Conservation (phyloP, 2,888 invertebrate genomes). For the Hemistola chrysoprasaria region DNA sequence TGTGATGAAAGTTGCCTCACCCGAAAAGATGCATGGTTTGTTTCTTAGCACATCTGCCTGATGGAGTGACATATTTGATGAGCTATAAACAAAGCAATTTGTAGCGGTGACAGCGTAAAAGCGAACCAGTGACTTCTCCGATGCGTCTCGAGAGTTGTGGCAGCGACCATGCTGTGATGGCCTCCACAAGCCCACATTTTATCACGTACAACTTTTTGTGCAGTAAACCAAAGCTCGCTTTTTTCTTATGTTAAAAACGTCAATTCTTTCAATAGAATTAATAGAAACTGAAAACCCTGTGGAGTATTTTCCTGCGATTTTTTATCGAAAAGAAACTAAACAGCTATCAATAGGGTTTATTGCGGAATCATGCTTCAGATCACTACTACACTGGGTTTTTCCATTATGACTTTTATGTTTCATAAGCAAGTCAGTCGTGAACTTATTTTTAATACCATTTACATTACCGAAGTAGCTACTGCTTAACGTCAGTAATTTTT, state of each 20-base stretch:
- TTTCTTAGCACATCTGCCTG: conserved; percentile 29
- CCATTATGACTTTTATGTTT: conserved; percentile 2
- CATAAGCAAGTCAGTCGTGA: too few species aligned
- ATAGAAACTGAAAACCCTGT: conserved; percentile 1
- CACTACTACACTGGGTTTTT: conserved; percentile 6
- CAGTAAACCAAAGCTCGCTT: too few species aligned
- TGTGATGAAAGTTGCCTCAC: background rate
- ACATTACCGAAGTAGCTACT: too few species aligned
- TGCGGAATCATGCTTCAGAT: conserved; percentile 18
- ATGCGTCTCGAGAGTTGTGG: conserved; percentile 7
- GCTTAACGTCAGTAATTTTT: too few species aligned
- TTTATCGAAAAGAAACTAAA: conserved; percentile 20
- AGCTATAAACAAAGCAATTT: conserved; percentile 60
- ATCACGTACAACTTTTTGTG: too few species aligned
- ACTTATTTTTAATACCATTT: too few species aligned
- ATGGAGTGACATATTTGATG: conserved; percentile 44
- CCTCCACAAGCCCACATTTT: too few species aligned
- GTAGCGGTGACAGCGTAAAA: conserved; percentile 42
- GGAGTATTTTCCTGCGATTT: conserved; percentile 15
- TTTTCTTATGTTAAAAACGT: too few species aligned
- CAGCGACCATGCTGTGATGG: conserved; percentile 7
- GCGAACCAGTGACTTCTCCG: conserved; percentile 31
- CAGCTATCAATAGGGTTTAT: conserved; percentile 17
- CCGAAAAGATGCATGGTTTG: conserved; percentile 7
- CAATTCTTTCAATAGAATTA: background rate